phyloP scores from a whole-genome alignment of 2,888 invertebrate species.

The Habrosyne pyritoides region DNA sequence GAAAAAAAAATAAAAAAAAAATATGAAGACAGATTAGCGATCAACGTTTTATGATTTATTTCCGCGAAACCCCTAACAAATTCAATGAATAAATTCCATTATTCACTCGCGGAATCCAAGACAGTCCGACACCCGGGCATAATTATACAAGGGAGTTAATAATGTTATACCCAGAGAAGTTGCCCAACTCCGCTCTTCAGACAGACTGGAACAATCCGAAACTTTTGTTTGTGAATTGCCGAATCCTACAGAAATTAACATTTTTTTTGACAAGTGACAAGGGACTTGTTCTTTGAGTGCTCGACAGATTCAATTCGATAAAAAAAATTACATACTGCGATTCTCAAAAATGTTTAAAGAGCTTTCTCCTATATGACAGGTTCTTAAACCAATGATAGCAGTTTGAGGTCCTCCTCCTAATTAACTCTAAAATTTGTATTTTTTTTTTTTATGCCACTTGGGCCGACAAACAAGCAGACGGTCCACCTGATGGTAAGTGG shows the following conservation, averaged over 20 bases:
- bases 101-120: slow-evolving; percentile 10
- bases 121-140: slow-evolving; percentile 12
- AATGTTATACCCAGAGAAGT: slow-evolving; percentile 10
- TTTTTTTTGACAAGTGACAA: slow-evolving; percentile 8
- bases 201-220: slow-evolving; percentile 5
- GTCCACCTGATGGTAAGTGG: too few species aligned
- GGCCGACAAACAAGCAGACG: too few species aligned
- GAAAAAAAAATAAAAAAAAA: neutral
- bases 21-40: slow-evolving; percentile 3
- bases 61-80: neutral
- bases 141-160: slow-evolving; percentile 13
- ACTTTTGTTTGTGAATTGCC: slow-evolving; percentile 11
- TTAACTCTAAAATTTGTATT: neutral
- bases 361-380: neutral
- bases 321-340: neutral
- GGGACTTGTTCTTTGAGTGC: neutral
- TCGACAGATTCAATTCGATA: neutral
- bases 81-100: slow-evolving; percentile 11
- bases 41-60: slow-evolving; percentile 4
- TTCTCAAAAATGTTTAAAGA: neutral
- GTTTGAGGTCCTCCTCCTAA: neutral
- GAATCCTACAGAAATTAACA: slow-evolving; percentile 6
- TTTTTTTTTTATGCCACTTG: too few species aligned
- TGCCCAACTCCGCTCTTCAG: slow-evolving; percentile 2
- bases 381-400: neutral